Conservation (phyloP, 2,888 invertebrate genomes). For the Antheraea assamensis region DNA sequence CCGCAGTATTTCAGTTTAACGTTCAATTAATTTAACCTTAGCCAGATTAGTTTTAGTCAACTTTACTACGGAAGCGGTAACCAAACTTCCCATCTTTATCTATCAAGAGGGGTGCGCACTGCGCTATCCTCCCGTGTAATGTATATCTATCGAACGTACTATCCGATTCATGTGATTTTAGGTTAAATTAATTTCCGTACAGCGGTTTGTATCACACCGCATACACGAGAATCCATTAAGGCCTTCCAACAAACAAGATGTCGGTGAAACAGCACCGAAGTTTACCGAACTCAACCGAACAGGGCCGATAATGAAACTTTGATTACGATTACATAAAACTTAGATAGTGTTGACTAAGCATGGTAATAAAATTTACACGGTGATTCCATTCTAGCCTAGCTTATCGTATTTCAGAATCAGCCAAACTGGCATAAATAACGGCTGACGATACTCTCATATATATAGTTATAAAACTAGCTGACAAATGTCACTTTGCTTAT, state of each 20-base stretch:
- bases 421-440: too few relatives aligned
- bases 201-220: conserved; percentile 40
- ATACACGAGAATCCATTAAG: conserved; percentile 15
- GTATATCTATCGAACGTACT: conserved; percentile 10
- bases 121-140: not conserved
- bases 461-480: too few relatives aligned
- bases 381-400: too few relatives aligned
- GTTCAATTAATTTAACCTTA: not conserved
- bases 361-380: too few relatives aligned
- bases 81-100: conserved; percentile 2
- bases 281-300: not conserved
- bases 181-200: conserved; percentile 51
- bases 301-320: not conserved
- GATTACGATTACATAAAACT: not conserved
- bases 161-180: conserved; percentile 25
- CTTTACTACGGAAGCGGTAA: conserved; percentile 1
- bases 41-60: conserved; percentile 6
- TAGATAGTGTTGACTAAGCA: not conserved
- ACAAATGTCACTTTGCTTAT: too few relatives aligned
- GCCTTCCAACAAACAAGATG: conserved; percentile 11
- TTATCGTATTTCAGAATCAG: too few relatives aligned
- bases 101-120: not conserved
- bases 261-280: conserved; percentile 1
- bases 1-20: not conserved
- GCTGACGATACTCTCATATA: too few relatives aligned